Evolutionary conservation across 1,140 invertebrate species (phyloP).

Genomic region (Pemphigus obesinymphae): DNA sequence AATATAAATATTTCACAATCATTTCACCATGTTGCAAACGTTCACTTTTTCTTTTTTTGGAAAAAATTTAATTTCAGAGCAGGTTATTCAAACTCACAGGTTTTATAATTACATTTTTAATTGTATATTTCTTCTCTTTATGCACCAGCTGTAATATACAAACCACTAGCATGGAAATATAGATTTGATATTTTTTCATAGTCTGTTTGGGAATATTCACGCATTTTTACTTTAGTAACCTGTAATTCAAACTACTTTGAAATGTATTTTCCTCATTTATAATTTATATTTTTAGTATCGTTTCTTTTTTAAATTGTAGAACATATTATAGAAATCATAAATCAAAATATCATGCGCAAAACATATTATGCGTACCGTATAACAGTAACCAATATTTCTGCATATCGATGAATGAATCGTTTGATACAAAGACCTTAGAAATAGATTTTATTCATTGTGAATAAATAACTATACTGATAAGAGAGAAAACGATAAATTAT

Average conservation of each 20-base stretch:
- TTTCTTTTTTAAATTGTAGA: too few relatives aligned
- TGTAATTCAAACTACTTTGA: background rate
- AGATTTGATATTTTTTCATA: background rate
- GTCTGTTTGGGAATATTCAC: background rate
- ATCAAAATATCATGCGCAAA: too few relatives aligned
- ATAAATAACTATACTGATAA: too few relatives aligned
- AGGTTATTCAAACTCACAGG: background rate
- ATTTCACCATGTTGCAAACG: background rate
- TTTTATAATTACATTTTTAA: slow-evolving; percentile 5
- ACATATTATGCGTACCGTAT: too few relatives aligned
- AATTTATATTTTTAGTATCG: too few relatives aligned
- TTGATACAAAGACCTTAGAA: too few relatives aligned
- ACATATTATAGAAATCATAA: too few relatives aligned
- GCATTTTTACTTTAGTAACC: background rate
- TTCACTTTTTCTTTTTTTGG: background rate
- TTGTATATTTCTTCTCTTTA: background rate
- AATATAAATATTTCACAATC: background rate
- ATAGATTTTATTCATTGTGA: too few relatives aligned
- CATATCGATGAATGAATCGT: too few relatives aligned
- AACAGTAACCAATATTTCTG: too few relatives aligned
- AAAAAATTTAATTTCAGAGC: background rate
- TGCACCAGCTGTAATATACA: background rate
- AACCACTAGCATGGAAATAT: background rate
- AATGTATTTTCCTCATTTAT: background rate
- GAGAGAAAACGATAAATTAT: too few relatives aligned